Conservation (phyloP, 2,797 vertebrate species). For the Lindbergichthys nudifrons region DNA sequence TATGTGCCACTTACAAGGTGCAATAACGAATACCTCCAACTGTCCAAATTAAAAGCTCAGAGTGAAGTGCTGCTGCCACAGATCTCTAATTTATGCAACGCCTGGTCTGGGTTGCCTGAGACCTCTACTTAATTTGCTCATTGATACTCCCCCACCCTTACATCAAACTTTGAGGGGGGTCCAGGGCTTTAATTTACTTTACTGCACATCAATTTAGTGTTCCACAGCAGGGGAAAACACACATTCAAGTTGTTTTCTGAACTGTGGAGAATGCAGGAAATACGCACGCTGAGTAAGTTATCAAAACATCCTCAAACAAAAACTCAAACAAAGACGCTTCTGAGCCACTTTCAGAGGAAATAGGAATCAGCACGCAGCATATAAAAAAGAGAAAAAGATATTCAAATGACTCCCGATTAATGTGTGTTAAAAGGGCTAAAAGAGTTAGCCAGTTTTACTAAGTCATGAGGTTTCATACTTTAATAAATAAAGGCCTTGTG, state of each 20-base stretch:
- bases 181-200: slow-evolving; percentile 68
- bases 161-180: slow-evolving; percentile 55
- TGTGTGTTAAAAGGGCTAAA: slow-evolving; percentile 3
- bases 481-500: slow-evolving; percentile 17
- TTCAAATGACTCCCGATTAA: slow-evolving; percentile 1
- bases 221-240: slow-evolving; percentile 60
- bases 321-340: slow-evolving; percentile 15
- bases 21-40: slow-evolving; percentile 32
- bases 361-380: neutral
- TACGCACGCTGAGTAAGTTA: slow-evolving; percentile 54
- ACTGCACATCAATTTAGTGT: slow-evolving; percentile 67
- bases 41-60: slow-evolving; percentile 59
- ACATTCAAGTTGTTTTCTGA: slow-evolving; percentile 50
- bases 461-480: slow-evolving; percentile 17
- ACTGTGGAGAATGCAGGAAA: slow-evolving; percentile 69
- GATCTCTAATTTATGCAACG: slow-evolving; percentile 62
- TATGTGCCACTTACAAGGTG: slow-evolving; percentile 31
- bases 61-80: slow-evolving; percentile 35
- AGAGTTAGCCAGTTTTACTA: neutral
- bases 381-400: neutral
- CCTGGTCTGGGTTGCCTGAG: slow-evolving; percentile 25
- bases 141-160: slow-evolving; percentile 48
- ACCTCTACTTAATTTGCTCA: slow-evolving; percentile 52
- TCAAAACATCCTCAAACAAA: slow-evolving; percentile 61
- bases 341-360: slow-evolving; percentile 14